Percentiles rank a stretch among this genome's conserved stretches.
Evolutionary conservation across 2,888 invertebrate genomes (phyloP).

Genomic region (Drosophila bunnanda): DNA sequence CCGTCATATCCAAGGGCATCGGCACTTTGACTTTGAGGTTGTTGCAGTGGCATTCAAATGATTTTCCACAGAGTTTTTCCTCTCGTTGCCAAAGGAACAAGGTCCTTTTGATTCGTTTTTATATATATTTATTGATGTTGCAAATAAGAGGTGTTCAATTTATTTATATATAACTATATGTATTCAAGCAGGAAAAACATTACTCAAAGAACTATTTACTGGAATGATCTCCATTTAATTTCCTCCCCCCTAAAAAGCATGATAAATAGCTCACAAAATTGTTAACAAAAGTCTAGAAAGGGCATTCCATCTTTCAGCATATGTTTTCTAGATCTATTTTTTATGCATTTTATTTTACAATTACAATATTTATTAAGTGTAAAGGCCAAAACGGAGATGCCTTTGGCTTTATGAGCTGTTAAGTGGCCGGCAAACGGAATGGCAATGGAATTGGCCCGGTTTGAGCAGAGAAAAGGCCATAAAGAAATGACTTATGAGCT

Average conservation of each 20-base stretch:
- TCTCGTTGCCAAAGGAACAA: slow-evolving; percentile 6
- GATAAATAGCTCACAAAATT: no score
- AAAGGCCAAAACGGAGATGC: slow-evolving; percentile 35
- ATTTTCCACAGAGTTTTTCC: slow-evolving; percentile 1
- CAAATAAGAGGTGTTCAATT: background rate
- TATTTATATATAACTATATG: background rate
- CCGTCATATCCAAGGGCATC: slow-evolving; percentile 21
- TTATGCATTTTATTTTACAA: slow-evolving; percentile 56
- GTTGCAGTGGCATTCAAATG: slow-evolving; percentile 31
- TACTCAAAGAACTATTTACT: no score
- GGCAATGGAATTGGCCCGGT: slow-evolving; percentile 1
- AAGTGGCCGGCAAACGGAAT: slow-evolving; percentile 23
- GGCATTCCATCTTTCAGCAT: slow-evolving; percentile 1
- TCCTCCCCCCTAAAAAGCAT: no score
- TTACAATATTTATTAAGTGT: slow-evolving; percentile 54
- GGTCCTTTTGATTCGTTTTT: background rate
- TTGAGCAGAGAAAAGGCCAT: slow-evolving; percentile 22
- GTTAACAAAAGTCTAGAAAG: background rate
- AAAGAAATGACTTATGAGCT: slow-evolving; percentile 53
- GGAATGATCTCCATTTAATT: no score
- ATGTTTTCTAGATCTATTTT: slow-evolving; percentile 10
- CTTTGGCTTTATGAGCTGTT: slow-evolving; percentile 52
- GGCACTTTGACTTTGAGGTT: slow-evolving; percentile 21
- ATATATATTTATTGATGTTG: background rate
- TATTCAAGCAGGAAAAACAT: background rate